Conservation (phyloP, 2,113 vertebrate genomes). For the Egretta garzetta region DNA sequence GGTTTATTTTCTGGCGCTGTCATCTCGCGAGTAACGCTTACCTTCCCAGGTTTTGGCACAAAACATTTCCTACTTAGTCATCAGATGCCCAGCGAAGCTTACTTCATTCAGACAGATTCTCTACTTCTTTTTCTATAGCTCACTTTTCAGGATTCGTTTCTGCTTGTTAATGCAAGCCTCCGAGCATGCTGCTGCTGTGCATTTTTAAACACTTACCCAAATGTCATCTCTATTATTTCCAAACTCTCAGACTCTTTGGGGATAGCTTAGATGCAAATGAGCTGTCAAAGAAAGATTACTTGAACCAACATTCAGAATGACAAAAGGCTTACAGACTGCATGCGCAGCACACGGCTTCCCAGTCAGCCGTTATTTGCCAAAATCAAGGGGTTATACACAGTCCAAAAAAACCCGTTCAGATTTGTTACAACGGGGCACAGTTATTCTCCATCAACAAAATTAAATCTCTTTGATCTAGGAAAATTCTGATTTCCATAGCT, state of each 20-base stretch:
- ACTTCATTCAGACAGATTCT: slow-evolving; percentile 44
- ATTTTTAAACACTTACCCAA: slow-evolving; percentile 60
- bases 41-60: slow-evolving; percentile 65
- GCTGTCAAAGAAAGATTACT: slow-evolving; percentile 63
- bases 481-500: neutral
- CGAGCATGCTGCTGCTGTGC: slow-evolving; percentile 48
- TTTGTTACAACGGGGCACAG: neutral
- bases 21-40: slow-evolving; percentile 47
- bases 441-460: neutral
- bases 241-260: slow-evolving; percentile 43
- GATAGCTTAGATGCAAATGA: slow-evolving; percentile 56
- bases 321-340: slow-evolving; percentile 54
- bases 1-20: slow-evolving; percentile 55
- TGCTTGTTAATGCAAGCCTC: slow-evolving; percentile 40
- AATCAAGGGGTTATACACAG: neutral
- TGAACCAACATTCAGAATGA: slow-evolving; percentile 56
- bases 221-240: slow-evolving; percentile 46
- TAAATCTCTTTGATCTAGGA: neutral
- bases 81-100: slow-evolving; percentile 32
- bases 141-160: slow-evolving; percentile 36
- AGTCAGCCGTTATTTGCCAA: slow-evolving; percentile 27
- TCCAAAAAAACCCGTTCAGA: neutral
- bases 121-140: neutral
- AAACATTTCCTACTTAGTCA: slow-evolving; percentile 40
- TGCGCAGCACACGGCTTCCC: neutral